These are phyloP conservation scores for Tor tambroides DNA, from an alignment of 2,113 vertebrate genomes.

Conservation along the genomic window DNA sequence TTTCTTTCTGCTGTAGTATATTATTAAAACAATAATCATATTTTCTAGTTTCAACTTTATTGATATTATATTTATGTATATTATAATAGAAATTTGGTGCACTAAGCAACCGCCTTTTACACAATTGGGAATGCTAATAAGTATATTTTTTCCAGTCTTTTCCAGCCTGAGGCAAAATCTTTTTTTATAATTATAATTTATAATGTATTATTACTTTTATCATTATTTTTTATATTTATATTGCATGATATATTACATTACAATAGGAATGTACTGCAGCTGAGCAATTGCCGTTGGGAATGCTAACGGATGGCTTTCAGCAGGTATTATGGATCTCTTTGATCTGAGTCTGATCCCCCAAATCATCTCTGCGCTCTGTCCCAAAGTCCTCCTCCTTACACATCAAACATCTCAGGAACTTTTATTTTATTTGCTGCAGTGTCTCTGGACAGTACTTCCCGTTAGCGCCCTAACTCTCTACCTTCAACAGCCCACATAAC, in stretches of 20 bases:
- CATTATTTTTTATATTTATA: background rate
- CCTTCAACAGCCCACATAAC: constrained; percentile 57
- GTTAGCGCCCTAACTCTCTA: background rate
- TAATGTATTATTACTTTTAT: background rate
- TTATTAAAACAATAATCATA: too few relatives aligned
- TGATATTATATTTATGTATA: background rate
- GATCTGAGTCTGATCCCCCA: constrained; percentile 1
- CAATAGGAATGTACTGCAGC: background rate
- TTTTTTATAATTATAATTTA: background rate
- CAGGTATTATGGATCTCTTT: constrained; percentile 12
- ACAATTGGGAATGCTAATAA: background rate
- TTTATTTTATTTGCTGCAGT: background rate
- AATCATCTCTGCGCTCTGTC: background rate
- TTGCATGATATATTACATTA: background rate
- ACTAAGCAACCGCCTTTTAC: background rate
- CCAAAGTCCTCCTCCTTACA: background rate
- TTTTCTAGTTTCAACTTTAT: too few relatives aligned
- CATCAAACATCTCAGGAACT: constrained; percentile 5
- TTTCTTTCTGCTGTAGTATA: too few relatives aligned
- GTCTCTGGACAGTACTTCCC: constrained; percentile 23
- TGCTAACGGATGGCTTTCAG: background rate
- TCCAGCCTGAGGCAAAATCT: background rate
- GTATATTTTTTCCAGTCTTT: background rate
- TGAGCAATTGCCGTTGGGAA: background rate
- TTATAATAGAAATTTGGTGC: background rate